These are phyloP conservation scores for Lagopus muta DNA, from an alignment of 2,113 vertebrate species.

Conservation along the genomic window DNA sequence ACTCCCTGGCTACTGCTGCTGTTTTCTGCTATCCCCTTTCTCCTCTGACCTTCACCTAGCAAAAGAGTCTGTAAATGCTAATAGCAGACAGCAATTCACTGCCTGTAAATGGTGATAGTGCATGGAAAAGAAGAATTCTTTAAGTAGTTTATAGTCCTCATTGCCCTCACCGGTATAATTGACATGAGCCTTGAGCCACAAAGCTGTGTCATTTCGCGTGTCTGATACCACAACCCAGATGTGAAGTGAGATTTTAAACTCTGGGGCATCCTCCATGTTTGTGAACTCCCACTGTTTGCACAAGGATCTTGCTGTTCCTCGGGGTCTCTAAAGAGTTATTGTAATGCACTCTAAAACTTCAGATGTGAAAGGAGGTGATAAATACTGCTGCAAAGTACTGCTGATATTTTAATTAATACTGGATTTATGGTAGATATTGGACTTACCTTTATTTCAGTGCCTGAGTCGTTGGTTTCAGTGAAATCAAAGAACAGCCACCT, in stretches of 20 bases:
- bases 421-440: not conserved
- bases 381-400: not conserved
- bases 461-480: not conserved
- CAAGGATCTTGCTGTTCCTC: not conserved
- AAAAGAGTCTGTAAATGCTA: not conserved
- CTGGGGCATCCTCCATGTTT: not conserved
- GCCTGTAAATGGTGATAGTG: not conserved
- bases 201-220: not conserved
- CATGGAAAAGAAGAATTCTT: not conserved
- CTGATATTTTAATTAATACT: not conserved
- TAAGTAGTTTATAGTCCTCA: accelerated
- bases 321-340: not conserved
- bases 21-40: not conserved
- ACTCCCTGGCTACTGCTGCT: not conserved
- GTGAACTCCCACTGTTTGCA: not conserved
- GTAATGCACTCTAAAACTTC: not conserved
- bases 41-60: not conserved
- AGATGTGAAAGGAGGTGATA: not conserved
- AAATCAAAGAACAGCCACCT: constrained; percentile 2
- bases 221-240: not conserved
- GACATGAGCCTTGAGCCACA: accelerated
- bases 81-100: no score
- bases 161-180: not conserved
- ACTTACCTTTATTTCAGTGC: not conserved
- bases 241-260: not conserved